Evolutionary conservation across 2,888 invertebrate species (phyloP), one percentile per base, ranked within the genome.

Genomic region (Lobophora halterata): DNA sequence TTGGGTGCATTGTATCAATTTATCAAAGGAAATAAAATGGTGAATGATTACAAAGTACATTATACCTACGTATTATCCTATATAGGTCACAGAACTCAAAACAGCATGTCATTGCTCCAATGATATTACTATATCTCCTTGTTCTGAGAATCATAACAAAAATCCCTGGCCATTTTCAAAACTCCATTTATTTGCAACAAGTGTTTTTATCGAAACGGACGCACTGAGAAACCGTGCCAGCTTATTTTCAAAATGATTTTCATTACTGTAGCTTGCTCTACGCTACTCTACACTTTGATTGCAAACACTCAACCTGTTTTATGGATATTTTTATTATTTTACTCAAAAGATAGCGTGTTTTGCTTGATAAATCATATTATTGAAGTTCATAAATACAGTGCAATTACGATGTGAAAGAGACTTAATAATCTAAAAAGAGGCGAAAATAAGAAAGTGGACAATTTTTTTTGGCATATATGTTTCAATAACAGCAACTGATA

Each of bases 311-410:
- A 49, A 4, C 59, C 61, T 2, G 34, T 43, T 2, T 16, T 65
- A 5, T 46, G 71, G 30, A 23, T 68, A 60, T 19, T 43, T 66
- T 31, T 64, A 62, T 32, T 64, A 57, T 19, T 70, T 54, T 30
- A 54, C 61, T 23, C 61, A 55, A 10, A 62, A 59, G 49, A 61
- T 48, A 35, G 55, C 58, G 7, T 65, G 49, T 8, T 3, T 7
- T 30, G 12, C 11, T 14, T 23, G 14, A 29, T 43, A 17, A 37
- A 43, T 14, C 37, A 43, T 29, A 11, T 33, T 5, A 13, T 14
- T 1, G 37, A 37, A 26, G 43, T 43, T 7, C 25, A 25, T 4
- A 43, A 14, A 1, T 14, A 17, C 16, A 25, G 21, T 20, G 27
- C n/a, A n/a, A n/a, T n/a, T 7, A 24, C 28, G 2, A 27, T 26